Conservation (phyloP, 2,797 vertebrate species). For the Cossypha niveicapilla region DNA sequence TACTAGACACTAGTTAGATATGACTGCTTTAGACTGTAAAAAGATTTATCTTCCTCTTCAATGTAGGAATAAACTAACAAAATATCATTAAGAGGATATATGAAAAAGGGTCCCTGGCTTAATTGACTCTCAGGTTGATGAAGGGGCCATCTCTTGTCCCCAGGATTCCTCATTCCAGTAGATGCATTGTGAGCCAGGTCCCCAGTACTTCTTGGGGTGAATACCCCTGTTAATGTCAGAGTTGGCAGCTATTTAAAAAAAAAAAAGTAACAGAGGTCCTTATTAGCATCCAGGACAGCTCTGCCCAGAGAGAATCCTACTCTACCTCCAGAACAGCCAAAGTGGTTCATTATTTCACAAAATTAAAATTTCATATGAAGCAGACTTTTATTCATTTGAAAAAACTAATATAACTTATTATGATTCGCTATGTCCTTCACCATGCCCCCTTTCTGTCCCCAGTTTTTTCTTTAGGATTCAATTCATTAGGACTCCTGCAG, state of each 20-base stretch:
- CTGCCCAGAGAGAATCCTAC: not conserved
- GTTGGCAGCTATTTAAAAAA: not conserved
- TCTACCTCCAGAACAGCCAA: not conserved
- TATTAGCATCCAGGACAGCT: not conserved
- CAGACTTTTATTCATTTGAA: not conserved
- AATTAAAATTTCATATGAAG: not conserved
- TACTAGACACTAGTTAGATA: not conserved
- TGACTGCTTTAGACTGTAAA: not conserved
- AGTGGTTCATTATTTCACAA: not conserved
- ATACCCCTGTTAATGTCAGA: not conserved
- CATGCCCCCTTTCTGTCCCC: not conserved
- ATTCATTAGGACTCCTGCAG: not conserved
- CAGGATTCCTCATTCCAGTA: not conserved
- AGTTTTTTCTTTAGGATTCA: not conserved
- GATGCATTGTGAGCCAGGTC: not conserved
- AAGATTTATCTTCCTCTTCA: not conserved
- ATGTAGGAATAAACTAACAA: not conserved
- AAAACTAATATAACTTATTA: not conserved
- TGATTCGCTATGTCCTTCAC: not conserved
- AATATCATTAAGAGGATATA: not conserved
- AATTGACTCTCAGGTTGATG: not conserved
- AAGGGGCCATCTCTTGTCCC: not conserved
- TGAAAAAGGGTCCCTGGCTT: not conserved
- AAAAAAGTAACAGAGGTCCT: not conserved
- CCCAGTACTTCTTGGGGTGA: not conserved